These are phyloP conservation scores for Eptesicus fuscus DNA, from an alignment of 2,113 vertebrate genomes.

Conservation along the genomic window DNA sequence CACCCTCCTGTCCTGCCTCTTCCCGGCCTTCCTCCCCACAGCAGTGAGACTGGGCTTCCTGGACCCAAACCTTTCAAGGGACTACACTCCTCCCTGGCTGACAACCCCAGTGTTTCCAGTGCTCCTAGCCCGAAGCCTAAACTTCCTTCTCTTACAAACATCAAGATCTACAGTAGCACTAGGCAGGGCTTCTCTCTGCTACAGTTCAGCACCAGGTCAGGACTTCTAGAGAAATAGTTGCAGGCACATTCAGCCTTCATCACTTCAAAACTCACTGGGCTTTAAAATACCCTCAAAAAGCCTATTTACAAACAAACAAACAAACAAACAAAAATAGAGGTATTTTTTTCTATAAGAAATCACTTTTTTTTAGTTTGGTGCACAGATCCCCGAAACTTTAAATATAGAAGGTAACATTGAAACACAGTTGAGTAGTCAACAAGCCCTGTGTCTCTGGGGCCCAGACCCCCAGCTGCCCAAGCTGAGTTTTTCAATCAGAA, in stretches of 20 bases:
- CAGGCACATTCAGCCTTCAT: neutral
- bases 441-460: neutral
- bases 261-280: neutral
- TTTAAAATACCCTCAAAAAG: neutral
- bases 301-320: neutral
- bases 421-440: neutral
- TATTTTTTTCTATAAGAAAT: neutral
- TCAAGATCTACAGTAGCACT: neutral
- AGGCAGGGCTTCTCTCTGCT: neutral
- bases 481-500: neutral
- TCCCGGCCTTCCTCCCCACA: neutral
- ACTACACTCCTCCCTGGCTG: neutral
- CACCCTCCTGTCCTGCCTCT: neutral
- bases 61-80: neutral
- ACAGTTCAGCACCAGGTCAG: neutral
- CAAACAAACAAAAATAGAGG: neutral
- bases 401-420: neutral
- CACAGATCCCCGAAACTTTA: neutral
- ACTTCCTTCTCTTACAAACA: neutral
- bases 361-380: neutral
- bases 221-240: neutral
- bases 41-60: neutral
- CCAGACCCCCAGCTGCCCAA: neutral
- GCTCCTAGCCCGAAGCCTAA: neutral
- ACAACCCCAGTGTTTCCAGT: neutral